Evolutionary conservation across 2,888 invertebrate genomes (phyloP).

Genomic region (Aleiodes leptofemur): DNA sequence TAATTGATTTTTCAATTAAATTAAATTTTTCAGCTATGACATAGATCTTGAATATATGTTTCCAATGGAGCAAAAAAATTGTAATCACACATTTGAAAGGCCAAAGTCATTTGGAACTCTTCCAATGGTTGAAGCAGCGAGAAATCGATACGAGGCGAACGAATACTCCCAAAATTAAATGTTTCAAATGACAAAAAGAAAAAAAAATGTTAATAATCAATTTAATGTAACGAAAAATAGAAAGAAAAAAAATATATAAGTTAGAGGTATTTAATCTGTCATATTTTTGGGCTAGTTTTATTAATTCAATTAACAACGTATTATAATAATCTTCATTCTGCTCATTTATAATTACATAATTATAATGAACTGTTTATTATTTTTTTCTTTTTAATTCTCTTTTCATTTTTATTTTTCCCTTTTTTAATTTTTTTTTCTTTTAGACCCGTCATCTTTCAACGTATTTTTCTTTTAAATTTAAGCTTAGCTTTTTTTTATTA

Average conservation of each 20-base stretch:
- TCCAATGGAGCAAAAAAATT: constrained; percentile 85
- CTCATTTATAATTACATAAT: constrained; percentile 73
- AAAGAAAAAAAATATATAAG: constrained; percentile 6
- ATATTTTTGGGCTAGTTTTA: constrained; percentile 73
- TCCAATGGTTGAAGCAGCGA: constrained; percentile 28
- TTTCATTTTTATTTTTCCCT: constrained; percentile 50
- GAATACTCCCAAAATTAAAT: constrained; percentile 5
- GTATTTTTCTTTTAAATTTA: constrained; percentile 54
- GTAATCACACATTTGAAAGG: constrained; percentile 69
- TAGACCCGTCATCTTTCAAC: constrained; percentile 73
- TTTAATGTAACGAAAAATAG: constrained; percentile 45
- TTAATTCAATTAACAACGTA: constrained; percentile 76
- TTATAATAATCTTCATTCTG: constrained; percentile 75
- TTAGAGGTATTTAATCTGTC: constrained; percentile 37
- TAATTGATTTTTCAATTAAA: constrained; percentile 16
- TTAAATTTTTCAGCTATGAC: constrained; percentile 79
- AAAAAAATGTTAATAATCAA: not conserved
- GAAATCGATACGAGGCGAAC: constrained; percentile 27
- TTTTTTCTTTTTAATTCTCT: constrained; percentile 49
- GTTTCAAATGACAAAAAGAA: not conserved
- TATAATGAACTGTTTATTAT: constrained; percentile 65
- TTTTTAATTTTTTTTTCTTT: constrained; percentile 72
- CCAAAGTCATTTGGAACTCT: constrained; percentile 7
- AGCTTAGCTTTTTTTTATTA: constrained; percentile 58
- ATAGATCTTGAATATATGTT: constrained; percentile 92